Conservation (phyloP, 2,888 invertebrate genomes). For the Spodoptera littoralis region DNA sequence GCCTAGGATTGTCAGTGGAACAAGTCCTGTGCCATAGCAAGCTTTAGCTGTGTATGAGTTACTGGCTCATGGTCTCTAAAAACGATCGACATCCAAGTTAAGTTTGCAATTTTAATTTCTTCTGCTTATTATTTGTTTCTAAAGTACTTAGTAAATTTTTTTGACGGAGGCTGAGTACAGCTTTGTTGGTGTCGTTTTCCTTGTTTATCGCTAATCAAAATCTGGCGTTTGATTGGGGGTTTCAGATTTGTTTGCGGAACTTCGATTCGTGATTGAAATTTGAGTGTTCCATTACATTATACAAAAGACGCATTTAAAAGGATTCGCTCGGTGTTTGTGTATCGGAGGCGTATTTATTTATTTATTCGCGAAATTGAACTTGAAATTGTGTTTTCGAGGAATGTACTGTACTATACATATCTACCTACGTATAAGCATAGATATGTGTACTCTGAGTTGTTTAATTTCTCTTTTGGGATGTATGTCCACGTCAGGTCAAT, state of each 20-base stretch:
- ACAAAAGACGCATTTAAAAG: conserved; percentile 43
- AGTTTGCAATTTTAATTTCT: no score
- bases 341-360: conserved; percentile 21
- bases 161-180: conserved; percentile 7
- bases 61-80: no score
- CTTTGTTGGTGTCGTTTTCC: conserved; percentile 31
- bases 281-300: conserved; percentile 53
- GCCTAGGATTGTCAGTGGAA: no score
- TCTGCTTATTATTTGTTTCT: no score
- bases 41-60: no score
- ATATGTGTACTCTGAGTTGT: no score
- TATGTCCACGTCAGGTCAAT: no score
- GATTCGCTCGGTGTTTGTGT: conserved; percentile 31
- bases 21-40: no score
- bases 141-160: conserved; percentile 6
- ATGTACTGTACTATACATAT: not conserved
- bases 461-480: no score
- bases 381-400: not conserved
- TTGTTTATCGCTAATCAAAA: conserved; percentile 53
- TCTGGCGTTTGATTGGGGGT: conserved; percentile 38
- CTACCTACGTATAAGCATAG: not conserved
- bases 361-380: conserved; percentile 9
- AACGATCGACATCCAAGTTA: no score
- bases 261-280: conserved; percentile 60
- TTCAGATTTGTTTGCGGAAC: conserved; percentile 56